Evolutionary conservation across 2,797 vertebrate species (phyloP).

Genomic region (Caiman crocodilus): DNA sequence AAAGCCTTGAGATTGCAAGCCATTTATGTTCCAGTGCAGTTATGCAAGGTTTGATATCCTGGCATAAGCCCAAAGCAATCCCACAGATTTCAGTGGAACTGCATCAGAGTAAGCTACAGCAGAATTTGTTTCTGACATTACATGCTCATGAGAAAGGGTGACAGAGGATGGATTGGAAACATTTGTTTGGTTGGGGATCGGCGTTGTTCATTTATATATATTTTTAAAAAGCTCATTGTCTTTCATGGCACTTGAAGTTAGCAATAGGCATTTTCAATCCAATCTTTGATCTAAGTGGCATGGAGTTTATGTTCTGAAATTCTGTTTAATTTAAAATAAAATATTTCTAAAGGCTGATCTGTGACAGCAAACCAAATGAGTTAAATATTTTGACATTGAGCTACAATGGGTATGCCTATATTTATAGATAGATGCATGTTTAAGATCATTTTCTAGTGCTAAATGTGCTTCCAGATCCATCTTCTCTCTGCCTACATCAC

Average conservation of each 20-base stretch:
- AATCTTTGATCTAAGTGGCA: not conserved
- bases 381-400: not conserved
- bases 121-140: not conserved
- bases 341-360: not conserved
- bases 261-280: not conserved
- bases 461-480: too few species aligned
- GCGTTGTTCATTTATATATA: not conserved
- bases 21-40: not conserved
- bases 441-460: too few species aligned
- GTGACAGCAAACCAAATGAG: not conserved
- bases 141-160: constrained; percentile 22
- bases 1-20: not conserved
- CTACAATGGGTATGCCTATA: too few species aligned
- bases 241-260: not conserved
- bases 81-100: constrained; percentile 21
- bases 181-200: not conserved
- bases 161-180: constrained; percentile 14
- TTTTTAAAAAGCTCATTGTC: not conserved
- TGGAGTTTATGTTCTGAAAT: not conserved
- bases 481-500: too few species aligned
- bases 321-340: not conserved
- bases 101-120: not conserved
- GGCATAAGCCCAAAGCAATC: constrained; percentile 13
- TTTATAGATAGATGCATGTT: too few species aligned
- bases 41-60: not conserved